Percentiles rank a stretch among this genome's conserved stretches.
phyloP scores from a whole-genome alignment of 2,888 invertebrate genomes.

The Himalopsyche anomala region DNA sequence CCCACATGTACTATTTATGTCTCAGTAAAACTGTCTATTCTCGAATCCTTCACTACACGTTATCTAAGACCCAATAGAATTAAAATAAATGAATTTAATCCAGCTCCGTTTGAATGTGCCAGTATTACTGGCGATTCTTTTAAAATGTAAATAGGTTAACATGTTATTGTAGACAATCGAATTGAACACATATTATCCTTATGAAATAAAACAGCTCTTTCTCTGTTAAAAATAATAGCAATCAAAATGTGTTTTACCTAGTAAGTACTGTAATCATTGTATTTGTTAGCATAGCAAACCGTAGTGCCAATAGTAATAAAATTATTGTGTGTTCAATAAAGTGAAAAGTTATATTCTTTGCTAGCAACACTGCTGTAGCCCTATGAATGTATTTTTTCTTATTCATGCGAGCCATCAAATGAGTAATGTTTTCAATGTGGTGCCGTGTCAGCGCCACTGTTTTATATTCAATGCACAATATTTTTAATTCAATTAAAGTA shows the following conservation, averaged over 20 bases:
- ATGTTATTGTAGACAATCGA: constrained; percentile 1
- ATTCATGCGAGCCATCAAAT: not conserved
- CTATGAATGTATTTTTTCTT: not conserved
- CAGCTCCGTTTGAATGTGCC: too few relatives aligned
- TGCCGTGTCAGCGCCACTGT: too few relatives aligned
- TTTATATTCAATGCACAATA: constrained; percentile 10
- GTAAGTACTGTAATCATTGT: constrained; percentile 6
- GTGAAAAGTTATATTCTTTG: not conserved
- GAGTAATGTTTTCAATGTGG: not conserved
- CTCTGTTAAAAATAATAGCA: constrained; percentile 17
- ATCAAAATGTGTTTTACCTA: constrained; percentile 25
- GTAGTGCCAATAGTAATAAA: constrained; percentile 34
- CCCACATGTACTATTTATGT: too few relatives aligned
- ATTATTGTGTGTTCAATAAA: constrained; percentile 3
- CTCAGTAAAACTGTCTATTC: too few relatives aligned
- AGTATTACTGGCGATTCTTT: too few relatives aligned
- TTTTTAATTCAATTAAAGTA: not conserved
- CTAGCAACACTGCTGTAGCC: not conserved
- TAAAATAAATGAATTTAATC: too few relatives aligned
- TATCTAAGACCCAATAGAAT: too few relatives aligned
- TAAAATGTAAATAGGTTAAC: not conserved
- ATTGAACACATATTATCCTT: not conserved
- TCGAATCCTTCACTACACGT: too few relatives aligned
- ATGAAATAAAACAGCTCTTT: constrained; percentile 4
- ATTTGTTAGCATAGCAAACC: constrained; percentile 39